These are phyloP conservation scores for Apteryx mantelli DNA, from an alignment of 2,113 vertebrate genomes.

Conservation along the genomic window DNA sequence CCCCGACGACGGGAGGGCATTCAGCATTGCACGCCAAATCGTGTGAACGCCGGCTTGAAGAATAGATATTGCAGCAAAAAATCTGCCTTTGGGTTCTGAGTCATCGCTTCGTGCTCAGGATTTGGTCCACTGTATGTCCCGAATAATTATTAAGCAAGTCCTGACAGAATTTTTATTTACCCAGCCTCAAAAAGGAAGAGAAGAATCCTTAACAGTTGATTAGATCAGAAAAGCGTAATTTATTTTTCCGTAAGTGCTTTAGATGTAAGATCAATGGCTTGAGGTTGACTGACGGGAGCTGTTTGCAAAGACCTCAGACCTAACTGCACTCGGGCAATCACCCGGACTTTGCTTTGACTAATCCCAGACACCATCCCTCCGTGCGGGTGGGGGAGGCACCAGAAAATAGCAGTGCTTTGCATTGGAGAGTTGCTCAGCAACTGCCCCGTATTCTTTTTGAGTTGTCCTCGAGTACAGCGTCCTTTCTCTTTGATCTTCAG, in stretches of 20 bases:
- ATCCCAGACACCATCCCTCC: background rate
- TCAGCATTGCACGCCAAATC: background rate
- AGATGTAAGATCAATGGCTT: constrained; percentile 65
- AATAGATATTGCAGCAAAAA: background rate
- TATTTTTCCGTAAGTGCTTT: constrained; percentile 49
- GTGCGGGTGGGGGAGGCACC: background rate
- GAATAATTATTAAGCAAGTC: constrained; percentile 51
- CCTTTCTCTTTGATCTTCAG: constrained; percentile 51
- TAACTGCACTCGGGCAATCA: constrained; percentile 37
- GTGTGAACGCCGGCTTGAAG: background rate
- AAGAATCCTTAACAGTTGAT: constrained; percentile 29
- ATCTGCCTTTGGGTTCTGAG: constrained; percentile 3
- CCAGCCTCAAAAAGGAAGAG: background rate
- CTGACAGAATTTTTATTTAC: constrained; percentile 47
- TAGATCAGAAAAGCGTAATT: constrained; percentile 23
- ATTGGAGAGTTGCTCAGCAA: constrained; percentile 44
- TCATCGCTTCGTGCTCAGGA: background rate
- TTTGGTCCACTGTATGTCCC: constrained; percentile 6
- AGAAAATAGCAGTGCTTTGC: constrained; percentile 14
- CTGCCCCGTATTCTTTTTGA: constrained; percentile 22
- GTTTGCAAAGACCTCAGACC: constrained; percentile 39
- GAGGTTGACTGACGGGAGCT: constrained; percentile 22
- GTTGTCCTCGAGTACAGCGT: background rate
- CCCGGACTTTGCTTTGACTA: background rate
- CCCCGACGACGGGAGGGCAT: background rate